Evolutionary conservation across 2,113 vertebrate species (phyloP), one percentile per base, ranked within the genome.

Genomic region (Steatornis caripensis): DNA sequence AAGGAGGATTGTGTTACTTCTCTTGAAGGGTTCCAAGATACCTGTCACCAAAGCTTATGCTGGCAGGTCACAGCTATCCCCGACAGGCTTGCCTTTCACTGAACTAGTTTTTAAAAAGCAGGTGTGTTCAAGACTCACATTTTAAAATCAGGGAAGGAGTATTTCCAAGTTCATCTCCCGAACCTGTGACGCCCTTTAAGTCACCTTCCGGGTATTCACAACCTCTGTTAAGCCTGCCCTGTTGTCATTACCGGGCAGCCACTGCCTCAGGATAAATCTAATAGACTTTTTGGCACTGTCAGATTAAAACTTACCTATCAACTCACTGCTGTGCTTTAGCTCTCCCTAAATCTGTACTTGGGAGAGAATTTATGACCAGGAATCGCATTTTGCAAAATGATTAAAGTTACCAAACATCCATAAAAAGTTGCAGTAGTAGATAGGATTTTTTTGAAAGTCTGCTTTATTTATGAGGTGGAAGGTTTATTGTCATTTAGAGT

Each of bases 381-480:
- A 98, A 98, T 98, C 75, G 54, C 98, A 98, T 98, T 98, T 98
- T 98, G 97, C 98, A 98, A 98, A 98, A 98, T 97, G 94, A 98
- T 98, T 98, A 98, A 98, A 98, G 98, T 98, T 98, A 97, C 98
- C 97, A 97, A 98, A 98, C 98, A 98, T 97, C 98, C 98, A 98
- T 98, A 98, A 98, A 98, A 98, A 98, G 97, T 98, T 98, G 98
- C 97, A 97, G 97, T 93, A 95, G 96, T 77, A 97, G 98, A 97
- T 97, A 97, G 53, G 84, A 81, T 97, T 98, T 98, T 98, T 98
- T 98, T 95, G 49, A 98, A 98, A 97, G 98, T 90, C 98, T 98
- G 97, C 98, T 98, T 98, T 98, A 98, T 98, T 98, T 98, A 98
- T 97, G 98, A 97, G 98, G 97, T 98, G 98, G 98, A 98, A 98